A percentile compares a stretch with the other conserved stretches of the same genome.
phyloP scores from a whole-genome alignment of 2,888 invertebrate genomes.

The Slavum lentiscoides region DNA sequence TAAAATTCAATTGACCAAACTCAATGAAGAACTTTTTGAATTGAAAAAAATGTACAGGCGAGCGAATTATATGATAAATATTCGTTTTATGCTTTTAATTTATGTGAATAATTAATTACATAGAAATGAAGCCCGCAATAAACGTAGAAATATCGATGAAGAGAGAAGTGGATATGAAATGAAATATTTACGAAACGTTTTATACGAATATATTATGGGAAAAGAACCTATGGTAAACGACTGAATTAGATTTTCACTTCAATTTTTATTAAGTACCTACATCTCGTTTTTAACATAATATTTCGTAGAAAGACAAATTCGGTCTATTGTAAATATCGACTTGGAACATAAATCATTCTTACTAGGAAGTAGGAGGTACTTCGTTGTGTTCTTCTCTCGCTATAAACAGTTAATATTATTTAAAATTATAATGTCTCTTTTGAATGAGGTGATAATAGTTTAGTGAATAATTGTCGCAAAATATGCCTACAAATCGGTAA shows the following conservation, averaged over 20 bases:
- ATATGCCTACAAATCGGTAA: neutral
- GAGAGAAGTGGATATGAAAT: conserved; percentile 70
- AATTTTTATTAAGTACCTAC: neutral
- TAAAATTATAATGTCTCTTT: neutral
- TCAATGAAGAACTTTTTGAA: conserved; percentile 49
- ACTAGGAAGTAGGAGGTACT: too few relatives aligned
- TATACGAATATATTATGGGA: conserved; percentile 88
- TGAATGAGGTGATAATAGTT: neutral
- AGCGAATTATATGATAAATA: conserved; percentile 18
- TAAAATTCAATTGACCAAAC: conserved; percentile 38
- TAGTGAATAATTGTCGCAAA: neutral
- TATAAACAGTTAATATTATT: neutral
- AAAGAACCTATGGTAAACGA: conserved; percentile 75
- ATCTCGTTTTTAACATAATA: neutral
- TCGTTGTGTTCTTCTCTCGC: neutral
- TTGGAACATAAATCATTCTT: too few relatives aligned
- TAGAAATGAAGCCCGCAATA: conserved; percentile 35
- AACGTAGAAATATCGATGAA: conserved; percentile 57
- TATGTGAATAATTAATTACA: neutral
- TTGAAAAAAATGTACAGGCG: conserved; percentile 49
- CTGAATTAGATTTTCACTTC: neutral
- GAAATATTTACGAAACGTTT: conserved; percentile 88
- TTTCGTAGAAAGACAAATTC: too few relatives aligned
- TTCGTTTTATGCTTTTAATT: neutral
- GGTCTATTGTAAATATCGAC: too few relatives aligned